phyloP scores from a whole-genome alignment of 2,888 invertebrate genomes.

The Eudemis profundana region DNA sequence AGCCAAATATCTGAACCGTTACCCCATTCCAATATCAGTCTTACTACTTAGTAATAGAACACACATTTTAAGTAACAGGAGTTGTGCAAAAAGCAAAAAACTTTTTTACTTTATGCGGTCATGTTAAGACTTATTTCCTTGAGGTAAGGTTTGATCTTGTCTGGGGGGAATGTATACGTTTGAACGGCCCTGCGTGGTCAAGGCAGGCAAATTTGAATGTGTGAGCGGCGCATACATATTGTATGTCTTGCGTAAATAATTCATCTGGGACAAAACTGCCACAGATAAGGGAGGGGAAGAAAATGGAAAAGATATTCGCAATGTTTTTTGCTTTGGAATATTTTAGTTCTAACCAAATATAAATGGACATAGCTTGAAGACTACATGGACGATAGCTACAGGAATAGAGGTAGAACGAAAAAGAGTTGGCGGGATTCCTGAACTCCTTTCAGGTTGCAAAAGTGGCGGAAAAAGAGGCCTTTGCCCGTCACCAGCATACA shows the following conservation, averaged over 20 bases:
- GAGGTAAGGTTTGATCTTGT: background rate
- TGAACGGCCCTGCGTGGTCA: slow-evolving; percentile 11
- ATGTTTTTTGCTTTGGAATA: background rate
- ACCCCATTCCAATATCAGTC: background rate
- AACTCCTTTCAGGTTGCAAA: no score
- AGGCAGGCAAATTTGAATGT: slow-evolving; percentile 24
- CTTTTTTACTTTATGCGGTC: background rate
- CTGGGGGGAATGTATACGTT: background rate
- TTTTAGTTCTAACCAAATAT: no score
- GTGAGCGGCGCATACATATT: slow-evolving; percentile 29
- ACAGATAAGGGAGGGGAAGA: background rate
- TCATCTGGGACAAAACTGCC: slow-evolving; percentile 11
- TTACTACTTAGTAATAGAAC: background rate
- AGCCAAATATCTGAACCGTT: background rate
- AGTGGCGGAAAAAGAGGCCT: no score
- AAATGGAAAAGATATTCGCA: slow-evolving; percentile 1
- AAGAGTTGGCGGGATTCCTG: no score
- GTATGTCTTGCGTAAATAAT: slow-evolving; percentile 31
- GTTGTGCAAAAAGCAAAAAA: background rate
- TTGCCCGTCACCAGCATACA: no score
- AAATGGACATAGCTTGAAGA: no score
- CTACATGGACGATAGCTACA: no score
- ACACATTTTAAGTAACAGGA: background rate
- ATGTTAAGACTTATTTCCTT: background rate
- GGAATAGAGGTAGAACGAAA: no score